These are phyloP conservation scores for Parauchenoglanis punctatus DNA, from an alignment of 2,797 vertebrate genomes.

Conservation along the genomic window DNA sequence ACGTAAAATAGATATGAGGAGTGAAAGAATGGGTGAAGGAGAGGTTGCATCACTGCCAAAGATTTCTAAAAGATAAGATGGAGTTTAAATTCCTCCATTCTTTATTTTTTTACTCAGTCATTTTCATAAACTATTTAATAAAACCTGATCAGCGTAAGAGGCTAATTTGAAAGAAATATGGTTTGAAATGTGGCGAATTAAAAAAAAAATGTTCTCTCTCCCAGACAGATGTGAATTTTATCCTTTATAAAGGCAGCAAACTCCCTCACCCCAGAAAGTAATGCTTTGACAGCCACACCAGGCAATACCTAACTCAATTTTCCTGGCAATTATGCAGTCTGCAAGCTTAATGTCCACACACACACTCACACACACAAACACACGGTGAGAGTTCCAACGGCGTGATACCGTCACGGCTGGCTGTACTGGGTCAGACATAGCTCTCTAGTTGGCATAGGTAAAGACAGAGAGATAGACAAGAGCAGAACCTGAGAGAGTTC, in stretches of 20 bases:
- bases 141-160: slow-evolving; percentile 16
- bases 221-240: slow-evolving; percentile 52
- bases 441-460: slow-evolving; percentile 43
- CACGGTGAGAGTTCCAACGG: slow-evolving; percentile 28
- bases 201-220: slow-evolving; percentile 23
- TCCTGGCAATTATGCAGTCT: slow-evolving; percentile 50
- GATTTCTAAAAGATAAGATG: slow-evolving; percentile 14
- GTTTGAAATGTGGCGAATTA: slow-evolving; percentile 20
- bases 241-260: slow-evolving; percentile 53
- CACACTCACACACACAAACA: slow-evolving; percentile 12
- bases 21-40: slow-evolving; percentile 25
- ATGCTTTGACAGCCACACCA: slow-evolving; percentile 47
- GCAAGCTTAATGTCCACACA: slow-evolving; percentile 29
- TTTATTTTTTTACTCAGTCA: background rate
- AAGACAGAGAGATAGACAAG: slow-evolving; percentile 37
- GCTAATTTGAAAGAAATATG: slow-evolving; percentile 12
- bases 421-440: slow-evolving; percentile 34
- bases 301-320: slow-evolving; percentile 49
- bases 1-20: slow-evolving; percentile 8
- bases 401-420: slow-evolving; percentile 48
- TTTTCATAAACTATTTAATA: slow-evolving; percentile 4
- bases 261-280: slow-evolving; percentile 51
- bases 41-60: slow-evolving; percentile 18
- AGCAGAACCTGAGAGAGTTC: slow-evolving; percentile 29
- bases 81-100: slow-evolving; percentile 3